Conservation (phyloP, 2,797 vertebrate species). For the Coregonus sp. region DNA sequence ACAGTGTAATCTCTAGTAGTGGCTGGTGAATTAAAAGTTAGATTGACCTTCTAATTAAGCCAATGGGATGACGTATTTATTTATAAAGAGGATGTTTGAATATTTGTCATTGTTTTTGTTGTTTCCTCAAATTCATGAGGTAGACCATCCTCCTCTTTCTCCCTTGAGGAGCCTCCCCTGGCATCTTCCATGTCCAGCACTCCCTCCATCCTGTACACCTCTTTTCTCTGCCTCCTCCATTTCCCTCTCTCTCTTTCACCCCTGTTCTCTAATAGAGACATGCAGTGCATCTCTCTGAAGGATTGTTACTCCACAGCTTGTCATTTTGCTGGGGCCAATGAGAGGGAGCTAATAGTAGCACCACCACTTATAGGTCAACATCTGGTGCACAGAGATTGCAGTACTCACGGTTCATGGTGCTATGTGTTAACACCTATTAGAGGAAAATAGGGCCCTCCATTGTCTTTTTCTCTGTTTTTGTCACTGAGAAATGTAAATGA, state of each 20-base stretch:
- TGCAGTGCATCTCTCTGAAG: not conserved
- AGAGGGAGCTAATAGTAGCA: not conserved
- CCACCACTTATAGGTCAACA: not conserved
- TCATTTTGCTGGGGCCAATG: too few species aligned
- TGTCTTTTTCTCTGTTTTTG: slow-evolving; percentile 35
- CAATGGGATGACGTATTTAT: too few species aligned
- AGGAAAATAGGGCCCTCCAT: not conserved
- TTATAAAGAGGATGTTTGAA: too few species aligned
- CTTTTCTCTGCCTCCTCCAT: not conserved
- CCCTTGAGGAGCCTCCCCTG: not conserved
- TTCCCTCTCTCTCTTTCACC: not conserved
- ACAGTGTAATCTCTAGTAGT: too few species aligned
- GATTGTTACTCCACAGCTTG: too few species aligned
- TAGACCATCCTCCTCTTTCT: too few species aligned
- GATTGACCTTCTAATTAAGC: too few species aligned
- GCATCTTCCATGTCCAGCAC: slow-evolving; percentile 7
- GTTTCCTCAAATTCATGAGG: too few species aligned
- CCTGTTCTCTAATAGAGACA: not conserved
- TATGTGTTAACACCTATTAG: not conserved
- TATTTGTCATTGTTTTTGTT: too few species aligned
- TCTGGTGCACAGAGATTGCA: not conserved
- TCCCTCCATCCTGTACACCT: not conserved
- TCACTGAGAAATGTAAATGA: slow-evolving; percentile 18
- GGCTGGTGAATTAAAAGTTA: too few species aligned
- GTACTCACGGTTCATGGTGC: not conserved